Evolutionary conservation across 1,140 invertebrate species (phyloP).

Genomic region (Drosophila saltans): DNA sequence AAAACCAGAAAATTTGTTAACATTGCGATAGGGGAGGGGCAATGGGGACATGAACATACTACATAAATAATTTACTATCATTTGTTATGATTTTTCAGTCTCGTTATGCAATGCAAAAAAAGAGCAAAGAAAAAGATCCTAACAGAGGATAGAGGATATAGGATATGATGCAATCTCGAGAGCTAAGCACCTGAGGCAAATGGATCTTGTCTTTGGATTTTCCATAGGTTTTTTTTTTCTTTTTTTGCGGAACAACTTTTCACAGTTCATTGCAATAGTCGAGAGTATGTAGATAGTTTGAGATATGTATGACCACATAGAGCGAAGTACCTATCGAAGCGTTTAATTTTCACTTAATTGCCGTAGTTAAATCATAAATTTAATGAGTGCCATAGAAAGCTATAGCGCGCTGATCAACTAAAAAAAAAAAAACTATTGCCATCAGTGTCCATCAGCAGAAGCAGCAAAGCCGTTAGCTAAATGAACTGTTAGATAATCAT

Average conservation of each 20-base stretch:
- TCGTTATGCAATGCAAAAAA: not conserved
- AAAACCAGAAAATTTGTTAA: conserved; percentile 30
- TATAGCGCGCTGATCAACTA: conserved; percentile 27
- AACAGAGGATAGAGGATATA: not conserved
- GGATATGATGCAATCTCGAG: conserved; percentile 29
- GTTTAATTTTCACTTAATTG: conserved; percentile 61
- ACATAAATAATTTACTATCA: conserved; percentile 19
- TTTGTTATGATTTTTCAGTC: conserved; percentile 26
- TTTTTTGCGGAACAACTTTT: conserved; percentile 7
- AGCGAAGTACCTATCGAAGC: conserved; percentile 36
- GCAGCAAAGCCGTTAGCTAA: conserved; percentile 51
- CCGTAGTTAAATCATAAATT: conserved; percentile 60
- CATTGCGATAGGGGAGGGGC: not conserved
- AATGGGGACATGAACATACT: not conserved
- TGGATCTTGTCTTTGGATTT: conserved; percentile 3
- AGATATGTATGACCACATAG: not conserved
- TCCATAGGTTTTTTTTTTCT: not conserved
- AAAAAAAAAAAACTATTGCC: conserved; percentile 6
- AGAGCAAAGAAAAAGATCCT: not conserved
- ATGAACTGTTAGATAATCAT: conserved; percentile 60
- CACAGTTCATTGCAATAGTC: conserved; percentile 4
- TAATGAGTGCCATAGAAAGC: conserved; percentile 55
- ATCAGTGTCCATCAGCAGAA: not conserved
- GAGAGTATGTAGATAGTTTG: not conserved
- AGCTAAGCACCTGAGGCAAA: conserved; percentile 1